Evolutionary conservation across 2,888 invertebrate species (phyloP).

Genomic region (Himalopsyche kuldschensis): DNA sequence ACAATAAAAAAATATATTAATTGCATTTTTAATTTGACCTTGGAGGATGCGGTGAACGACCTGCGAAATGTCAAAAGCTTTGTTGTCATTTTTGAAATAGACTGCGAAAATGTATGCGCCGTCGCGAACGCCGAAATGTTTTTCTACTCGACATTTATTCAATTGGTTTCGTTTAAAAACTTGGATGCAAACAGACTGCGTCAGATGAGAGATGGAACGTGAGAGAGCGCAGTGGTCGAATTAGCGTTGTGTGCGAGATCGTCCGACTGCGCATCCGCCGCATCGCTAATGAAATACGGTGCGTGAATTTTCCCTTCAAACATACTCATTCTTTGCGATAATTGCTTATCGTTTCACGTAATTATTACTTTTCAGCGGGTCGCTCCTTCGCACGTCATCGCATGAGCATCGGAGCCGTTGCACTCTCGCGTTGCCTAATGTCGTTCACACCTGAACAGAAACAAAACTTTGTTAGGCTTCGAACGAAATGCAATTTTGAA

Average conservation of each 20-base stretch:
- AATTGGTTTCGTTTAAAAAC: neutral
- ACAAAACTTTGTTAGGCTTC: neutral
- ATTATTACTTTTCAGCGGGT: neutral
- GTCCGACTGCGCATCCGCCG: neutral
- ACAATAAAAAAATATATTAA: neutral
- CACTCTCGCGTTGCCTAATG: neutral
- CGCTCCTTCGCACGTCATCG: neutral
- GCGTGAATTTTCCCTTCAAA: neutral
- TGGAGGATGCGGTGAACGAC: slow-evolving; percentile 29
- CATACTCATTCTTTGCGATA: neutral
- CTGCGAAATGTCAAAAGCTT: slow-evolving; percentile 34
- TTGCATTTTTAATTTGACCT: slow-evolving; percentile 18
- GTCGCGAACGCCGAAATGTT: neutral
- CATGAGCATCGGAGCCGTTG: neutral
- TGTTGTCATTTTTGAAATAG: slow-evolving; percentile 13
- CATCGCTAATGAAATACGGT: neutral
- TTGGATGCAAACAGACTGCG: neutral
- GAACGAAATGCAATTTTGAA: neutral
- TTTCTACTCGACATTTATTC: neutral
- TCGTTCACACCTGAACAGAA: neutral
- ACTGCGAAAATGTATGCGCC: neutral
- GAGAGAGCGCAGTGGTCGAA: neutral
- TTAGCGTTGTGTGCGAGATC: neutral
- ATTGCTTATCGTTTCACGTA: neutral
- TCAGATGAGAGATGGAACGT: neutral